Conservation (phyloP, 2,888 invertebrate species). For the Litoditis marina region DNA sequence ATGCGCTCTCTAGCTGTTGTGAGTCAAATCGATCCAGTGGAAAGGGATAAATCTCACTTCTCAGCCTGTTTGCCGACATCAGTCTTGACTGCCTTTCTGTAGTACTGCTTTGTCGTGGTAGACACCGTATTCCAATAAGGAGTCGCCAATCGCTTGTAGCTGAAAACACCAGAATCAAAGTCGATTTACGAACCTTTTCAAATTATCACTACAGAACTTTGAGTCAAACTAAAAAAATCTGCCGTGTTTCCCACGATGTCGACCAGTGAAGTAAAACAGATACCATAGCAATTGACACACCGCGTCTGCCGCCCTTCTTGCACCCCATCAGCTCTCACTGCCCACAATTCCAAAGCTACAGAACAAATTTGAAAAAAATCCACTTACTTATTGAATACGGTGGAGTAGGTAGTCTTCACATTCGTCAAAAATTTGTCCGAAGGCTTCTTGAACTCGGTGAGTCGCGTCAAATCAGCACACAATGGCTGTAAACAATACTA, state of each 20-base stretch:
- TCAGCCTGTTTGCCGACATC: neutral
- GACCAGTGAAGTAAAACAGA: no score
- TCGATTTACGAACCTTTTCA: neutral
- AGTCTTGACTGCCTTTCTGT: constrained; percentile 4
- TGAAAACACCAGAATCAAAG: constrained; percentile 2
- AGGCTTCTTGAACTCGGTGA: constrained; percentile 21
- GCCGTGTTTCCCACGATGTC: no score
- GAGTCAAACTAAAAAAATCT: no score
- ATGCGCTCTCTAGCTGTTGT: no score
- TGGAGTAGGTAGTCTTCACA: constrained; percentile 14
- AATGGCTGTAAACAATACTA: constrained; percentile 20
- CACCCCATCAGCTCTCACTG: no score
- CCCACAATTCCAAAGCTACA: no score
- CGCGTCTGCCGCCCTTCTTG: no score
- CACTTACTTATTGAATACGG: constrained; percentile 24
- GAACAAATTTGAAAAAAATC: no score
- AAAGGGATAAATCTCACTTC: no score
- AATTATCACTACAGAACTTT: no score
- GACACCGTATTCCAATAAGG: neutral
- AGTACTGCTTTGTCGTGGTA: neutral
- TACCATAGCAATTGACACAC: no score
- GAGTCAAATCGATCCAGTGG: no score
- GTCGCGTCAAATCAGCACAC: constrained; percentile 26
- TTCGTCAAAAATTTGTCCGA: constrained; percentile 24
- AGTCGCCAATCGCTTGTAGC: neutral